Conservation (phyloP, 1,140 invertebrate species). For the Tetragonula clypearis region DNA sequence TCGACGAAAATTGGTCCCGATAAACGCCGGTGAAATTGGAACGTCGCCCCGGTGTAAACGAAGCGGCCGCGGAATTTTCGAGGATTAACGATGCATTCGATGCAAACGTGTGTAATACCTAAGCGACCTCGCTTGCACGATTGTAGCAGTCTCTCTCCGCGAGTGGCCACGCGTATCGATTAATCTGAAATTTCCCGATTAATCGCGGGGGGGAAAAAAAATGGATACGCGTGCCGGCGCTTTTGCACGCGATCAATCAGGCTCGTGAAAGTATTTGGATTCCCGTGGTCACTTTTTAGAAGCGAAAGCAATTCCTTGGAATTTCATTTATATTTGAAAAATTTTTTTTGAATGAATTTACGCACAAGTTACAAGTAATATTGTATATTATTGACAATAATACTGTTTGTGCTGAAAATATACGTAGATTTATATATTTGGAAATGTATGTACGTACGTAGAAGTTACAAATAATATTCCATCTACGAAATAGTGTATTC, state of each 20-base stretch:
- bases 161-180: too few relatives aligned
- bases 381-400: too few relatives aligned
- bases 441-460: background rate
- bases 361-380: background rate
- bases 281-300: too few relatives aligned
- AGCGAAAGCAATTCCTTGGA: too few relatives aligned
- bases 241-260: background rate
- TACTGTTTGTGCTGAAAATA: too few relatives aligned
- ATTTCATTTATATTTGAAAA: too few relatives aligned
- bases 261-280: background rate
- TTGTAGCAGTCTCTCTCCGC: background rate
- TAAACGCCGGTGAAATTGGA: constrained; percentile 41
- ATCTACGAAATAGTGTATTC: too few relatives aligned
- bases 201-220: background rate
- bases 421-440: too few relatives aligned
- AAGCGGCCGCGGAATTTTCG: constrained; percentile 15
- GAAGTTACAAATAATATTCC: background rate
- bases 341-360: background rate
- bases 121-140: background rate
- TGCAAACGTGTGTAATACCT: constrained; percentile 15
- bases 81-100: constrained; percentile 33
- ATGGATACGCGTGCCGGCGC: background rate
- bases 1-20: constrained; percentile 32
- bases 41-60: constrained; percentile 26
- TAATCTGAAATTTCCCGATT: too few relatives aligned